Conservation (phyloP, 1,140 invertebrate genomes). For the Nebria ingens region DNA sequence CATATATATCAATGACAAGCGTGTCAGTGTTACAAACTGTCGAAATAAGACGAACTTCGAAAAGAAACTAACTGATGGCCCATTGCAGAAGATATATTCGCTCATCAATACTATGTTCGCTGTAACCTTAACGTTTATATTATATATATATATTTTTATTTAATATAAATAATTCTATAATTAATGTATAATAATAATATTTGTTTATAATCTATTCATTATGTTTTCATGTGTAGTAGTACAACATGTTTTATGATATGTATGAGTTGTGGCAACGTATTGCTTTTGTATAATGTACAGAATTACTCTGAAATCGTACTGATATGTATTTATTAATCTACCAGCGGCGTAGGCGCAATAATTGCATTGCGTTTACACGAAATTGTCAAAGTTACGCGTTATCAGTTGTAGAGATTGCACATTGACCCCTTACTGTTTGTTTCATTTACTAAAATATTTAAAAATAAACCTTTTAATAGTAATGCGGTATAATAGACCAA, state of each 20-base stretch:
- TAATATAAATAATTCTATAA: not conserved
- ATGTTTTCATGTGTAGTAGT: not conserved
- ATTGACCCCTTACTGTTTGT: too few species aligned
- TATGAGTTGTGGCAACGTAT: not conserved
- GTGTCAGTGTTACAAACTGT: not conserved
- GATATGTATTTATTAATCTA: not conserved
- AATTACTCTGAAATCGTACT: not conserved
- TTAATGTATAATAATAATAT: conserved; percentile 1
- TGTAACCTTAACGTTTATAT: not conserved
- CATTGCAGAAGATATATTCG: too few species aligned
- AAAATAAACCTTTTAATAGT: too few species aligned
- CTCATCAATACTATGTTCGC: not conserved
- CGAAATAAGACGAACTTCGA: too few species aligned
- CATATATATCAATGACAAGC: too few species aligned
- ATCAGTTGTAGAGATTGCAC: too few species aligned
- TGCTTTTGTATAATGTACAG: not conserved
- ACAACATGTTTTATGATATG: not conserved
- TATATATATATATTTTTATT: not conserved
- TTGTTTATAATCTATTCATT: not conserved
- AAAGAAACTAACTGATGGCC: too few species aligned
- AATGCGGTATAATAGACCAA: too few species aligned
- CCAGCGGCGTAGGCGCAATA: not conserved
- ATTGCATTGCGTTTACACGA: too few species aligned
- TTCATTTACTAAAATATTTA: too few species aligned
- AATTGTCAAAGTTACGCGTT: not conserved